Percentiles rank a stretch among this genome's conserved stretches.
phyloP scores from a whole-genome alignment of 2,888 invertebrate species.

The Dyspetes luteomarginatus region DNA sequence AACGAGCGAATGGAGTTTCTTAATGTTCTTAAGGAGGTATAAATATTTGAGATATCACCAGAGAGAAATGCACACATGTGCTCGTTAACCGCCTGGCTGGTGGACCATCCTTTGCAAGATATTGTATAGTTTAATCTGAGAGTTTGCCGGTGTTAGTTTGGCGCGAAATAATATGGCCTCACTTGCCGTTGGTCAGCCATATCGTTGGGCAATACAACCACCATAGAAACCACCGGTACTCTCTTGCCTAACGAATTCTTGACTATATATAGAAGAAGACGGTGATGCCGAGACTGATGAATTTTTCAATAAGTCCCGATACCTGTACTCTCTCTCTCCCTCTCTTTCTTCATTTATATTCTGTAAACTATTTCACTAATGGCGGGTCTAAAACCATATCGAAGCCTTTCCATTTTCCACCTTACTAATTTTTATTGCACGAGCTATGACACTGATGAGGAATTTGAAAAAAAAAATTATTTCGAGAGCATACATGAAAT shows the following conservation, averaged over 20 bases:
- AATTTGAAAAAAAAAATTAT: no score
- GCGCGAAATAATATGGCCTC: slow-evolving; percentile 16
- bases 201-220: slow-evolving; percentile 34
- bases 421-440: no score
- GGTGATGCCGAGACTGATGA: slow-evolving; percentile 53
- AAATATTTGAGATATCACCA: slow-evolving; percentile 62
- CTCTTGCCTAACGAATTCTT: slow-evolving; percentile 58
- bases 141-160: slow-evolving; percentile 14
- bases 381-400: no score
- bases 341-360: neutral
- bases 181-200: slow-evolving; percentile 22
- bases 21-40: slow-evolving; percentile 60
- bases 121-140: slow-evolving; percentile 47
- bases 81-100: slow-evolving; percentile 53
- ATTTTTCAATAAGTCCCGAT: slow-evolving; percentile 47
- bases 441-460: no score
- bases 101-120: slow-evolving; percentile 29
- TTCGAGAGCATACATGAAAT: neutral
- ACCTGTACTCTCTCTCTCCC: neutral
- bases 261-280: slow-evolving; percentile 8
- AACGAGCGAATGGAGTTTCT: slow-evolving; percentile 49
- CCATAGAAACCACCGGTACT: slow-evolving; percentile 28
- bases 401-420: no score
- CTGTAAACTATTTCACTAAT: no score
- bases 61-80: slow-evolving; percentile 58